phyloP scores from a whole-genome alignment of 2,113 vertebrate genomes.

The Etheostoma cragini region DNA sequence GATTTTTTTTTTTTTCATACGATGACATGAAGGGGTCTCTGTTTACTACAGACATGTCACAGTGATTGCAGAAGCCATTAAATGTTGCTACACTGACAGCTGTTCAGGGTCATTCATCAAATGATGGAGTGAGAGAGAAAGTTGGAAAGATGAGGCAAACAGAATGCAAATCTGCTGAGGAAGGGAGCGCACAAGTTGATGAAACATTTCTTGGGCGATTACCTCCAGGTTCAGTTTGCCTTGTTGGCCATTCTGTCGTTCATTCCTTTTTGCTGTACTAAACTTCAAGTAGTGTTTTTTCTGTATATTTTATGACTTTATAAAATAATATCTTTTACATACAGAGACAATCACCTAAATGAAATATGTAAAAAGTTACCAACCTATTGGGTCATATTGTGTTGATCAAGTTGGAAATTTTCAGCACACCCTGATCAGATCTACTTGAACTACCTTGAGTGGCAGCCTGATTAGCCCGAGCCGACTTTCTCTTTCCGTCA shows the following conservation, averaged over 20 bases:
- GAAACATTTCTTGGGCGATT: constrained; percentile 80
- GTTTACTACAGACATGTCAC: constrained; percentile 67
- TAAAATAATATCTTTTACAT: background rate
- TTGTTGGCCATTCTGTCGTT: constrained; percentile 26
- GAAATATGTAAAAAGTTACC: constrained; percentile 11
- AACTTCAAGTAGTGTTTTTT: background rate
- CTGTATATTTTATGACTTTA: background rate
- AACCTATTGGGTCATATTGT: background rate
- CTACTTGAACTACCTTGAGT: constrained; percentile 14
- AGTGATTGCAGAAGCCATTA: constrained; percentile 72
- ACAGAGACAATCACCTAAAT: background rate
- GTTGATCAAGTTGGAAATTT: background rate
- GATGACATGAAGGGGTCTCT: constrained; percentile 30
- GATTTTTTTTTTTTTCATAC: constrained; percentile 10
- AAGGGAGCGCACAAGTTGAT: constrained; percentile 68
- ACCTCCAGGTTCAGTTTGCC: constrained; percentile 70
- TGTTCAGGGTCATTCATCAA: constrained; percentile 77
- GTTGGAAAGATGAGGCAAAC: constrained; percentile 68
- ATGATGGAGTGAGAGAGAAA: constrained; percentile 64
- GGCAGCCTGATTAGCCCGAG: constrained; percentile 40
- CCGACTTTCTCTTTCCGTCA: constrained; percentile 15
- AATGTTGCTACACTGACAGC: constrained; percentile 71
- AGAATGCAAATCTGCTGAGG: constrained; percentile 75
- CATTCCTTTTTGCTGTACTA: background rate
- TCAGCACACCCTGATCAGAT: constrained; percentile 6